A percentile compares a stretch with the other conserved stretches of the same genome.
phyloP scores from a whole-genome alignment of 2,113 vertebrate species.

The Cyanistes caeruleus region DNA sequence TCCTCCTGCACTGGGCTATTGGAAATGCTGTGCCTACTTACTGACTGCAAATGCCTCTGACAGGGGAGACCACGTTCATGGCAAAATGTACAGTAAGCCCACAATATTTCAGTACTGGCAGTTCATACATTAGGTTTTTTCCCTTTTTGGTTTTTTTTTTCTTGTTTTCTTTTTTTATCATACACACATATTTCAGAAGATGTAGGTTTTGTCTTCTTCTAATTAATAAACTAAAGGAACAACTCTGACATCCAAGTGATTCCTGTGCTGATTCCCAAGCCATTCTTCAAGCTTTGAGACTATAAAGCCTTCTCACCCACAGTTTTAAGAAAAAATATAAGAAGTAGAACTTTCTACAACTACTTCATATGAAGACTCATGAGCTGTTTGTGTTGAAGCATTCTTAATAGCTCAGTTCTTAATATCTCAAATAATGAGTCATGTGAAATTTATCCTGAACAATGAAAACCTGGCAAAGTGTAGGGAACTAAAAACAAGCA shows the following conservation, averaged over 20 bases:
- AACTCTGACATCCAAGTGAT: neutral
- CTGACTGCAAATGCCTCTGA: neutral
- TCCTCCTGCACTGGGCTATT: neutral
- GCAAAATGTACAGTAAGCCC: neutral
- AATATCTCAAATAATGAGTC: neutral
- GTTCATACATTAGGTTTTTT: rapidly evolving
- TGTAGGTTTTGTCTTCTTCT: neutral
- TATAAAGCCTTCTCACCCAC: neutral
- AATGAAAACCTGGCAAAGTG: neutral
- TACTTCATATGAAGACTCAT: neutral
- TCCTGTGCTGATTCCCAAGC: neutral
- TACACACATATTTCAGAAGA: neutral
- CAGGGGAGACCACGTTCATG: neutral
- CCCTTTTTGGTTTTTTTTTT: rapidly evolving
- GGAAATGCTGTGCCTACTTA: neutral
- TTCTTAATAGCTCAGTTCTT: neutral
- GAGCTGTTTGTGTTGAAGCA: neutral
- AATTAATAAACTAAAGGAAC: neutral
- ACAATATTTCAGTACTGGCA: neutral
- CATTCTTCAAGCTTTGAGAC: neutral
- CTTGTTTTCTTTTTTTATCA: neutral
- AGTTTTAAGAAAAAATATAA: neutral
- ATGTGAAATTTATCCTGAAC: neutral
- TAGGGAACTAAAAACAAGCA: neutral
- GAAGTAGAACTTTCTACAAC: neutral